Evolutionary conservation across 1,140 invertebrate genomes (phyloP).

Genomic region (Temnothorax longispinosus): DNA sequence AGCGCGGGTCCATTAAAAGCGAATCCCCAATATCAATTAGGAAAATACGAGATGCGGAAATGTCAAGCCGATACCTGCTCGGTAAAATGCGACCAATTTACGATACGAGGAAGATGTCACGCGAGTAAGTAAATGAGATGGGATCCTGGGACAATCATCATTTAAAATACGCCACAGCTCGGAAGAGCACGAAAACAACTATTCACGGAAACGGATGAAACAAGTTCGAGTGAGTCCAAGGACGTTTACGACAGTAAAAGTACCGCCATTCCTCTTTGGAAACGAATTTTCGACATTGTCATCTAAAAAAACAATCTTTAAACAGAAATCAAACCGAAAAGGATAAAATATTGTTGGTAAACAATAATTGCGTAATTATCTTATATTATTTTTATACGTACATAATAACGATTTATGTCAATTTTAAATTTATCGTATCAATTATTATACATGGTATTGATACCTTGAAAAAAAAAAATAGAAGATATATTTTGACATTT

Average conservation of each 20-base stretch:
- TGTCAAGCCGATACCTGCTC: not conserved
- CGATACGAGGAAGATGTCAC: not conserved
- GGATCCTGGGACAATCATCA: conserved; percentile 7
- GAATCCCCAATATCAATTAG: conserved; percentile 3
- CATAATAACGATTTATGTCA: not conserved
- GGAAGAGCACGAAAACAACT: conserved; percentile 9
- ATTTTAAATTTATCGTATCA: not conserved
- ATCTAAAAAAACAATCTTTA: not conserved
- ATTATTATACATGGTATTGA: not conserved
- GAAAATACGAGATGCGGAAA: conserved; percentile 12
- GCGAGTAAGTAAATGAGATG: conserved; percentile 28
- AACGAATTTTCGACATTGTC: not conserved
- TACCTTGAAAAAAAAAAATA: not conserved
- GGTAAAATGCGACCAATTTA: conserved; percentile 17
- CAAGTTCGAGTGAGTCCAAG: not conserved
- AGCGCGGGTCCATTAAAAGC: not conserved
- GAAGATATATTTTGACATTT: not conserved
- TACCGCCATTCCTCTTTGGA: not conserved
- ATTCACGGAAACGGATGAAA: conserved; percentile 18
- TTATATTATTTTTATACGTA: not conserved
- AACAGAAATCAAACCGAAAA: not conserved
- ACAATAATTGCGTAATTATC: not conserved
- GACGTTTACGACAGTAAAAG: not conserved
- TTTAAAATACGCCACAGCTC: conserved; percentile 7
- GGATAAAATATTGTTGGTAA: not conserved